These are phyloP conservation scores for Laupala kohalensis DNA, from an alignment of 1,140 invertebrate genomes.

Conservation along the genomic window DNA sequence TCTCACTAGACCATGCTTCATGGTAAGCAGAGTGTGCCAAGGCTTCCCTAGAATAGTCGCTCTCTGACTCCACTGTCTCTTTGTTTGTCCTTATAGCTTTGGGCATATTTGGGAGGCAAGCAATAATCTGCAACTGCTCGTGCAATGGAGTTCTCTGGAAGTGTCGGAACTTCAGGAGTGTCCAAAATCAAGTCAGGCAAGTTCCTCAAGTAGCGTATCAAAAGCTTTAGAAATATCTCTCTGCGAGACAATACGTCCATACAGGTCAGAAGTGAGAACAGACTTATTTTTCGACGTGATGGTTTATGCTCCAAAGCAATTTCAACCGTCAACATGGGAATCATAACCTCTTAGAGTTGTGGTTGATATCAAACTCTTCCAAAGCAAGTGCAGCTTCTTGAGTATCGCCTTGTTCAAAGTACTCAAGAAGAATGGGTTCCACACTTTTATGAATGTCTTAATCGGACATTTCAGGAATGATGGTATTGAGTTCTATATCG, in stretches of 20 bases:
- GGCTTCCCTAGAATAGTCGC: constrained; percentile 47
- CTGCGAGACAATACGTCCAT: constrained; percentile 55
- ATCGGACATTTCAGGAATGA: constrained; percentile 54
- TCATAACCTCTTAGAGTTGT: constrained; percentile 39
- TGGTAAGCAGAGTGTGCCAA: constrained; percentile 59
- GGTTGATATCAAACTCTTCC: constrained; percentile 57
- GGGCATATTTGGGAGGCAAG: constrained; percentile 69
- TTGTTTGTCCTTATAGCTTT: constrained; percentile 41
- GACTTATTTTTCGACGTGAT: constrained; percentile 81
- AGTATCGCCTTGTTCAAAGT: constrained; percentile 80
- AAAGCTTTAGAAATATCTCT: constrained; percentile 67
- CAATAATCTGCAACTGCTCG: constrained; percentile 85
- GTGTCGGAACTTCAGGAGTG: constrained; percentile 68
- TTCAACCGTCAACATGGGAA: constrained; percentile 45
- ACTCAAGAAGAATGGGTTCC: constrained; percentile 70
- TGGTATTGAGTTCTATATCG: constrained; percentile 57
- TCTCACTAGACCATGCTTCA: constrained; percentile 76
- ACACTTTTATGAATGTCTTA: constrained; percentile 55
- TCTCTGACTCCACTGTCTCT: constrained; percentile 41
- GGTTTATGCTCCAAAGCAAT: constrained; percentile 82
- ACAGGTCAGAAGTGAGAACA: constrained; percentile 76
- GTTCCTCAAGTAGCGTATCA: constrained; percentile 64
- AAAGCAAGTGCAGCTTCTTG: constrained; percentile 65
- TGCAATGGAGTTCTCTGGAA: constrained; percentile 81
- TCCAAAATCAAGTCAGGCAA: constrained; percentile 75